A percentile compares a stretch with the other conserved stretches of the same genome.
phyloP scores from a whole-genome alignment of 2,797 vertebrate species.

The Ara ararauna region DNA sequence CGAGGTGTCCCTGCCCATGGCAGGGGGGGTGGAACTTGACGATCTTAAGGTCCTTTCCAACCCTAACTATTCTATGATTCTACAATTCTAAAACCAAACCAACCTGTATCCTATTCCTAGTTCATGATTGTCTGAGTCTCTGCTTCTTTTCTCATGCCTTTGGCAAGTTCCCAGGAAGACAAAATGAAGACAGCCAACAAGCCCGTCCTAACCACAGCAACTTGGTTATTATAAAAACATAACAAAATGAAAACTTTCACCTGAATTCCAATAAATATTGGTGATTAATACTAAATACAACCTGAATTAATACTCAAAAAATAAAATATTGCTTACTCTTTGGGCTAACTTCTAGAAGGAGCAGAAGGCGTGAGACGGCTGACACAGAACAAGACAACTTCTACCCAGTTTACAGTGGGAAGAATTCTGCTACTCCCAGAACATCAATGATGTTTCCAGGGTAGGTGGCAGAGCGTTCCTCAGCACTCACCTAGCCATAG shows the following conservation, averaged over 20 bases:
- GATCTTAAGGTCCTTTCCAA: neutral
- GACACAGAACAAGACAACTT: neutral
- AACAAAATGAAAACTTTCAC: neutral
- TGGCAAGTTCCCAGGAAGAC: neutral
- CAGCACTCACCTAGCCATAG: neutral
- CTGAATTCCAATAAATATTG: neutral
- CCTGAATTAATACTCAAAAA: neutral
- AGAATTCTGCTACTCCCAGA: neutral
- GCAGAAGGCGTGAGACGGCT: neutral
- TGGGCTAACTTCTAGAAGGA: neutral
- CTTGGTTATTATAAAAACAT: neutral
- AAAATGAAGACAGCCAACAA: neutral
- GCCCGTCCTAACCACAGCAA: neutral
- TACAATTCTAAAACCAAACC: neutral
- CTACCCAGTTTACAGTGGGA: neutral
- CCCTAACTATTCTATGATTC: neutral
- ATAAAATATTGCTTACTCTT: neutral
- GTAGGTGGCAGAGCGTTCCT: neutral
- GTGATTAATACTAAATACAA: neutral
- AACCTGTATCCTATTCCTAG: neutral
- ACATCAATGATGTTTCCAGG: neutral
- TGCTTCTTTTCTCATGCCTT: neutral
- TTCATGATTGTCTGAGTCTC: neutral
- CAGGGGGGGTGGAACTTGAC: neutral
- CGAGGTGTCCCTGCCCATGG: neutral